These are phyloP conservation scores for Acrobeloides nanus DNA, from an alignment of 2,888 invertebrate genomes.

Conservation along the genomic window DNA sequence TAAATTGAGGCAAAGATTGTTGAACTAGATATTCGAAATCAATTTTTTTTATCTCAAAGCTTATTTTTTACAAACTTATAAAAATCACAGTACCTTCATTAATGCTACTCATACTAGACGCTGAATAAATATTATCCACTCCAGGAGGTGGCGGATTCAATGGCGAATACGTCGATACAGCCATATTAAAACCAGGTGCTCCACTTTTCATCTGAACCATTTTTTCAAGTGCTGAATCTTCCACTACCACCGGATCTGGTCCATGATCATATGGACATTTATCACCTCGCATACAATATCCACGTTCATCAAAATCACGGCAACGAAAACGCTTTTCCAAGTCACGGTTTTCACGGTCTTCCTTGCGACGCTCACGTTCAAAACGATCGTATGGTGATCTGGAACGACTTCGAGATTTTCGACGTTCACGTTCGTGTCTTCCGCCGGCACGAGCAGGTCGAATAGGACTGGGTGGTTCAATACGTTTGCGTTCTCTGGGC, in stretches of 20 bases:
- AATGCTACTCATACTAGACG: constrained; percentile 5
- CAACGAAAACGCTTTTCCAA: constrained; percentile 60
- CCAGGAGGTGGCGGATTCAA: constrained; percentile 27
- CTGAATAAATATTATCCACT: constrained; percentile 10
- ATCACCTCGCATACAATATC: constrained; percentile 91
- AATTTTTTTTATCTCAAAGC: constrained; percentile 1
- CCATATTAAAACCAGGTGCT: constrained; percentile 8
- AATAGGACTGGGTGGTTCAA: no score
- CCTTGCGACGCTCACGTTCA: no score
- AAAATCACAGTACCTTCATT: not conserved
- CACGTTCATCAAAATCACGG: constrained; percentile 85
- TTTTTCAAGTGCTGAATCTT: constrained; percentile 29
- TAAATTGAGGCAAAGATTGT: no score
- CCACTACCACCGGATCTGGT: constrained; percentile 76
- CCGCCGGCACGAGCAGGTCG: no score
- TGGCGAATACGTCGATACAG: constrained; percentile 8
- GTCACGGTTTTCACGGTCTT: constrained; percentile 10
- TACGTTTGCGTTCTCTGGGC: no score
- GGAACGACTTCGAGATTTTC: no score
- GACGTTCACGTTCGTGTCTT: no score
- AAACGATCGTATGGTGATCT: no score
- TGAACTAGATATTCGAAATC: constrained; percentile 2
- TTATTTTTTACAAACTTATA: constrained; percentile 8
- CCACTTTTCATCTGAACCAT: constrained; percentile 22
- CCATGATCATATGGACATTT: constrained; percentile 95